A percentile compares a stretch with the other conserved stretches of the same genome.
phyloP scores from a whole-genome alignment of 1,140 invertebrate species.

The Nasonia longicornis region DNA sequence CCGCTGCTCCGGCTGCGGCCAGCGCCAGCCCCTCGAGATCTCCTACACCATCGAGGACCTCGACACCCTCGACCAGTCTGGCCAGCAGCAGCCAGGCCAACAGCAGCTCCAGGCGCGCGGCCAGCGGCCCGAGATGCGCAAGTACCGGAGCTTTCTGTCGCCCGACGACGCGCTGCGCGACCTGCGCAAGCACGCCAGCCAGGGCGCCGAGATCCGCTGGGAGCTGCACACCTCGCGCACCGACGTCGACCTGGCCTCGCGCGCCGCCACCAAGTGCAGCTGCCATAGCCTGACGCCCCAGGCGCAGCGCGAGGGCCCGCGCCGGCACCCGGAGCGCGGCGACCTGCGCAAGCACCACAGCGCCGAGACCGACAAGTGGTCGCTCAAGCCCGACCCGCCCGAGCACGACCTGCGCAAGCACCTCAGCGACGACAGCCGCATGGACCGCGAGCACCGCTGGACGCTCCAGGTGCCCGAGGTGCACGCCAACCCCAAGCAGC shows the following conservation, averaged over 20 bases:
- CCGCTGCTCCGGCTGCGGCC: conserved; percentile 59
- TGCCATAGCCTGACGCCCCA: conserved; percentile 56
- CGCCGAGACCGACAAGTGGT: conserved; percentile 66
- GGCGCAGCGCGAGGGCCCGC: conserved; percentile 51
- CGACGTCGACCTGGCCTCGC: conserved; percentile 59
- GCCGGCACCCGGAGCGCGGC: conserved; percentile 58
- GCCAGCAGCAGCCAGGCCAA: conserved; percentile 49
- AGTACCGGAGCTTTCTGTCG: conserved; percentile 57
- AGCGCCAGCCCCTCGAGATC: conserved; percentile 59
- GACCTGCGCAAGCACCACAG: conserved; percentile 67
- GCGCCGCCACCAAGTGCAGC: conserved; percentile 54
- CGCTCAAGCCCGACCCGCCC: conserved; percentile 50
- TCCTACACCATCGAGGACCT: conserved; percentile 66
- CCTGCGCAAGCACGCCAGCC: conserved; percentile 56
- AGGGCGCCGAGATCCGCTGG: conserved; percentile 65
- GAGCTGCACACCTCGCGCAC: conserved; percentile 63
- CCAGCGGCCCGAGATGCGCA: conserved; percentile 50
- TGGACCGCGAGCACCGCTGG: conserved; percentile 55
- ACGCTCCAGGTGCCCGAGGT: conserved; percentile 64
- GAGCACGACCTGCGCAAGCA: conserved; percentile 64
- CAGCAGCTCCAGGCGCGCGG: conserved; percentile 54
- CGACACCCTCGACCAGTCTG: conserved; percentile 58
- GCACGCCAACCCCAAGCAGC: conserved; percentile 61
- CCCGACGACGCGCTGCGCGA: conserved; percentile 64
- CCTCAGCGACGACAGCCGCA: conserved; percentile 64